Evolutionary conservation across 2,888 invertebrate species (phyloP).

Genomic region (Drosophila mimetica): DNA sequence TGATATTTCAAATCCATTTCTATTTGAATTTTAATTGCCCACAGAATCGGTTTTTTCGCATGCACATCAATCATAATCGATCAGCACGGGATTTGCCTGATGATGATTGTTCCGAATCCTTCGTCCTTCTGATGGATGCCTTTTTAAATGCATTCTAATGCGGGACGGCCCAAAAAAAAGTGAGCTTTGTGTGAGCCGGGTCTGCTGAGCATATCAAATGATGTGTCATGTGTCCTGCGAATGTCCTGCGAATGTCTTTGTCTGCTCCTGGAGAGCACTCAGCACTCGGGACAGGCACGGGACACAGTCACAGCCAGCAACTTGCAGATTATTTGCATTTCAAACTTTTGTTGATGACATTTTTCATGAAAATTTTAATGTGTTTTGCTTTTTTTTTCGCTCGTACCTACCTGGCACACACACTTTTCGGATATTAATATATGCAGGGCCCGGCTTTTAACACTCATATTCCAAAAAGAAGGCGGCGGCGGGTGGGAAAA

Average conservation of each 20-base stretch:
- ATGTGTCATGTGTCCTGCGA: slow-evolving; percentile 42
- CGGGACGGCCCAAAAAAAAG: slow-evolving; percentile 57
- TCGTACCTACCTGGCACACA: slow-evolving; percentile 45
- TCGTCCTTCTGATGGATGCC: slow-evolving; percentile 69
- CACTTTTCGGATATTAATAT: slow-evolving; percentile 74
- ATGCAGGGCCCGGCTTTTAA: slow-evolving; percentile 77
- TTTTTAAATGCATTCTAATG: slow-evolving; percentile 79
- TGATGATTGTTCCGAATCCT: slow-evolving; percentile 58
- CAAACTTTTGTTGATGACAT: slow-evolving; percentile 80
- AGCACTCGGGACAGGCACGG: slow-evolving; percentile 26
- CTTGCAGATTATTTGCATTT: slow-evolving; percentile 74
- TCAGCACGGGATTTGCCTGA: slow-evolving; percentile 62
- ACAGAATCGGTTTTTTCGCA: slow-evolving; percentile 13
- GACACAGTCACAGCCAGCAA: slow-evolving; percentile 30
- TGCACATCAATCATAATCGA: slow-evolving; percentile 82
- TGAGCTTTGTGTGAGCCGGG: slow-evolving; percentile 37
- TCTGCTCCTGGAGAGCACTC: slow-evolving; percentile 70
- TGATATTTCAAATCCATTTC: slow-evolving; percentile 44
- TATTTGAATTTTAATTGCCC: slow-evolving; percentile 73
- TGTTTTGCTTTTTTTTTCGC: slow-evolving; percentile 43
- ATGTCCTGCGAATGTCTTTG: slow-evolving; percentile 54
- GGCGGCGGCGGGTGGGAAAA: slow-evolving; percentile 41
- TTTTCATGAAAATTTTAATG: slow-evolving; percentile 81
- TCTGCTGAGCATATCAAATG: slow-evolving; percentile 59
- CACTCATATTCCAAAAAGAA: slow-evolving; percentile 48